A percentile compares a stretch with the other conserved stretches of the same genome.
Conservation (phyloP, 2,113 vertebrate genomes). For the Poeciliopsis retropinna region DNA sequence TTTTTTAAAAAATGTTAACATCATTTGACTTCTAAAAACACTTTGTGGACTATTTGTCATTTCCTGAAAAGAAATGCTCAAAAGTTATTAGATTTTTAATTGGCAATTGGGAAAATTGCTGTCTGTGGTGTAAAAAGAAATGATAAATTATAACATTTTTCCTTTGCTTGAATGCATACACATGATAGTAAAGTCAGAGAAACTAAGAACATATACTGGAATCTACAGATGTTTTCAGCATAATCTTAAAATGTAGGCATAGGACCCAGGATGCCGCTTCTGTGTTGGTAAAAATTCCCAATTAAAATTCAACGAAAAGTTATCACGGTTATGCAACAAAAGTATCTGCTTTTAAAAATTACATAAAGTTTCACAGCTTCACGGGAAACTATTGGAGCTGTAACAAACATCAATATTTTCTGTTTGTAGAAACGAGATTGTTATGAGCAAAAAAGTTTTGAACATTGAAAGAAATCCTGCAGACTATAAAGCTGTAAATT, state of each 20-base stretch:
- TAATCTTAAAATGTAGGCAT: neutral
- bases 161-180: neutral
- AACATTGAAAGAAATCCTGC: neutral
- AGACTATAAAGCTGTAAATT: neutral
- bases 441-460: neutral
- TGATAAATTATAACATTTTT: neutral
- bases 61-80: neutral
- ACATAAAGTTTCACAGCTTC: neutral
- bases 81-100: neutral
- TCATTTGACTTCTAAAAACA: neutral
- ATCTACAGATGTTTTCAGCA: neutral
- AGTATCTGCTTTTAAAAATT: neutral
- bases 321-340: neutral
- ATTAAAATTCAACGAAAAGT: neutral
- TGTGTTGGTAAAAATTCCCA: neutral
- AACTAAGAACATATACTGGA: neutral
- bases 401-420: no score
- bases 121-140: neutral
- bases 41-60: neutral
- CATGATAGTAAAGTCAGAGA: neutral
- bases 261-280: neutral
- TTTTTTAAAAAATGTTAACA: neutral
- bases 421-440: neutral
- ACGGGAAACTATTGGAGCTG: neutral
- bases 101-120: neutral